Base-by-base conservation (phyloP, 1,140 invertebrate genomes). In the Physella acuta region DNA sequence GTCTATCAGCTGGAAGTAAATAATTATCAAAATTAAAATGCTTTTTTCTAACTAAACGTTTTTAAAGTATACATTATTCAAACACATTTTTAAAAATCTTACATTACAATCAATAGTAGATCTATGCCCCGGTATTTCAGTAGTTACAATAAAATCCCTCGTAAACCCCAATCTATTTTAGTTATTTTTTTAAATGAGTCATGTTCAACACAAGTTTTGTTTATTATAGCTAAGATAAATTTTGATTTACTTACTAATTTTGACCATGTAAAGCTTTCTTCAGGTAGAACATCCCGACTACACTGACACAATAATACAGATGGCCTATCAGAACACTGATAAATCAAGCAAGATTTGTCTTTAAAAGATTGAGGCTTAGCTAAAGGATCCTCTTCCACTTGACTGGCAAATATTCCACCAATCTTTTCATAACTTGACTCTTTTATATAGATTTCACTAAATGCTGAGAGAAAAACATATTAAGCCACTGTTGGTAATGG, bases 331-430 rank as follows among this genome's bases (percentile, higher is more conserved):
- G 31, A 28, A 49, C 72, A 71, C 31, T 75, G 68, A 34, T 78
- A 76, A 24, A 81, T 72, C 67, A 71, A 75, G 58, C 78, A 80
- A 16, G 75, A 75, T 53, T 77, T 77, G 53, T 80, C 75, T 51
- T 70, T 66, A 14, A 74, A 70, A n/a, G 36, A 30, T 59, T 76
- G 74, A 14, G 64, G 44, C n/a, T 74, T 63, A 20, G 75, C 71
- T 24, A 70, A 65, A 1, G 64, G 37, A 56, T 75, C 73, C 2
- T 59, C 58, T 30, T 75, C 71, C 30, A 56, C 26, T 20, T 73
- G 36, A 14, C 77, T 78, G 60, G 73, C 76, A 65, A 78, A 80
- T 53, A 80, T 61, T 16, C 70, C 74, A 11, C 71, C 80, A 31
- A 81, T 52, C 20, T 68, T 17, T 17, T 77, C 70, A 56, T 73